phyloP scores from a whole-genome alignment of 2,113 vertebrate genomes.

The Orycteropus afer region DNA sequence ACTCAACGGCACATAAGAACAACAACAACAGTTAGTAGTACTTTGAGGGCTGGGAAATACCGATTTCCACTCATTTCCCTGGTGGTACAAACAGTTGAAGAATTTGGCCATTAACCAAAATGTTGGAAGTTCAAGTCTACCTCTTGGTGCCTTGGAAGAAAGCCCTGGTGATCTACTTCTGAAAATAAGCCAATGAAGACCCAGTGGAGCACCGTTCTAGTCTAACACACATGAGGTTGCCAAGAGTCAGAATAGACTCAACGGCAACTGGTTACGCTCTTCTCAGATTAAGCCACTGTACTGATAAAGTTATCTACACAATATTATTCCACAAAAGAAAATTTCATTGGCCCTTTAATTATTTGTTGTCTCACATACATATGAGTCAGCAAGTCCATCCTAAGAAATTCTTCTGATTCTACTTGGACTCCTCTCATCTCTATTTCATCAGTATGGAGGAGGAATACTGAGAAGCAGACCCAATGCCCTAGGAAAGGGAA shows the following conservation, averaged over 20 bases:
- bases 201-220: too few relatives aligned
- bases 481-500: background rate
- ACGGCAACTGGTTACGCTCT: background rate
- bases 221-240: too few relatives aligned
- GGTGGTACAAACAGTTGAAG: too few relatives aligned
- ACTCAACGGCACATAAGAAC: too few relatives aligned
- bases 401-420: background rate
- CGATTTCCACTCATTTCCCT: too few relatives aligned
- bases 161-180: too few relatives aligned
- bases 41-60: background rate
- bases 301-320: background rate
- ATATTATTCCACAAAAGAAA: slow-evolving; percentile 13
- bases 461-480: background rate
- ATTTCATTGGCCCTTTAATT: background rate
- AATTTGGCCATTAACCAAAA: too few relatives aligned
- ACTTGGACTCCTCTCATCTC: background rate
- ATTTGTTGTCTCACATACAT: background rate
- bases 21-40: background rate
- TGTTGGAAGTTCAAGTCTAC: too few relatives aligned
- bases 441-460: background rate
- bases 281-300: background rate
- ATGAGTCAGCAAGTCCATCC: background rate
- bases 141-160: too few relatives aligned
- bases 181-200: too few relatives aligned
- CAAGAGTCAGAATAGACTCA: too few relatives aligned